Evolutionary conservation across 2,797 vertebrate species (phyloP).

Genomic region (Acomys russatus): DNA sequence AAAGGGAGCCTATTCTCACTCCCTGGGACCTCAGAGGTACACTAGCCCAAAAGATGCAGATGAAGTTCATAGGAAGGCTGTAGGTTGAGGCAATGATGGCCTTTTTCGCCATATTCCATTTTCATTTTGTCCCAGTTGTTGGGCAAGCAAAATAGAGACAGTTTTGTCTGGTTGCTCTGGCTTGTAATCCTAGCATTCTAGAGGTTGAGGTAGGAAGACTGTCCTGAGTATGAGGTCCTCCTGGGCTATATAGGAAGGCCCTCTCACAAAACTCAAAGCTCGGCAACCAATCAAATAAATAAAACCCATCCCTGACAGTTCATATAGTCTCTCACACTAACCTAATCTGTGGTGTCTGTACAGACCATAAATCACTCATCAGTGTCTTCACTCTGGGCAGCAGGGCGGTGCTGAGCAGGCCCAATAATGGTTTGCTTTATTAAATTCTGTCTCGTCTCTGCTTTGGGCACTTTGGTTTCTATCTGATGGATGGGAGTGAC

Average conservation of each 20-base stretch:
- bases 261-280: background rate
- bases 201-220: background rate
- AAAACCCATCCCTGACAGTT: background rate
- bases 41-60: background rate
- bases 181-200: background rate
- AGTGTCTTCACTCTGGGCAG: background rate
- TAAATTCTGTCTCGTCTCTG: background rate
- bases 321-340: background rate
- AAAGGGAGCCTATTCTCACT: background rate
- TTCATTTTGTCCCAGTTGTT: slow-evolving; percentile 60
- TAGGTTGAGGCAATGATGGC: background rate
- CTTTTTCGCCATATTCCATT: slow-evolving; percentile 48
- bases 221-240: background rate
- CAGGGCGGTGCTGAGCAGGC: background rate
- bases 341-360: background rate
- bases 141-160: background rate
- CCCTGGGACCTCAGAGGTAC: background rate
- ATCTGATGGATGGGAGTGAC: slow-evolving; percentile 35
- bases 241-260: background rate
- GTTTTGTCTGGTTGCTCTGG: background rate
- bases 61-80: background rate
- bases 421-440: background rate
- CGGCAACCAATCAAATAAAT: background rate
- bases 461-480: slow-evolving; percentile 29
- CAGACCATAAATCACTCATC: background rate